Base-by-base conservation (phyloP, 2,888 invertebrate genomes). In the Scelioninae gen. 1 region DNA sequence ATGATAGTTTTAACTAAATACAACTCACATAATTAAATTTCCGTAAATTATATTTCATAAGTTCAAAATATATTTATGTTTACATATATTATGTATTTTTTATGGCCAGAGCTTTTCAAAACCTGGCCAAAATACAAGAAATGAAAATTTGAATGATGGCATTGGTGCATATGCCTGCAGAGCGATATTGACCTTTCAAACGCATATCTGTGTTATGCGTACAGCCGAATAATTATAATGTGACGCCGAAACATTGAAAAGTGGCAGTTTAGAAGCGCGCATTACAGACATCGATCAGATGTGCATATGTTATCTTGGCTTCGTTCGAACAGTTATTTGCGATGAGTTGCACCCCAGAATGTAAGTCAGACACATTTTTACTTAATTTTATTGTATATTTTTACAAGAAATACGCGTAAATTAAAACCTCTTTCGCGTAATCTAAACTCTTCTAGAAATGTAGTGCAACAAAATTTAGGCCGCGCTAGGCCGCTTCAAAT, bases 361-460 rank as follows among this genome's bases (percentile, higher is more conserved):
- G 43, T 43, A 43, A 43, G 43, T 43, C 43, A 43, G 11, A 43
- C 43, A 11, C 43, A 43, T 43, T 43, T 43, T 43, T 10, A 43
- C 43, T 43, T 43, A 43, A 10, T 8, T 43, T 43, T 43, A 10
- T 43, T 4, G 43, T 10, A 43, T 43, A 43, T 43, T 43, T 43
- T 43, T 43, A 43, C 43, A 43, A 43, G 43, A 43, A 43, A 43
- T 43, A 43, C 43, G 43, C 43, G 43, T 43, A 43, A 43, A 43
- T 43, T 43, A 7, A 4, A 43, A 43, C 43, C 43, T 43, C 34
- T 34, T 34, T 34, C 34, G 34, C 34, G 34, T 34, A 34, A 34
- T 8, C 34, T 34, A 34, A 34, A 34, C 34, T 34, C 34, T 34
- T 34, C 6, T 34, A 34, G 6, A 34, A 34, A 34, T 34, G 34